Evolutionary conservation across 2,797 vertebrate genomes (phyloP).

Genomic region (Aselliscus stoliczkanus): DNA sequence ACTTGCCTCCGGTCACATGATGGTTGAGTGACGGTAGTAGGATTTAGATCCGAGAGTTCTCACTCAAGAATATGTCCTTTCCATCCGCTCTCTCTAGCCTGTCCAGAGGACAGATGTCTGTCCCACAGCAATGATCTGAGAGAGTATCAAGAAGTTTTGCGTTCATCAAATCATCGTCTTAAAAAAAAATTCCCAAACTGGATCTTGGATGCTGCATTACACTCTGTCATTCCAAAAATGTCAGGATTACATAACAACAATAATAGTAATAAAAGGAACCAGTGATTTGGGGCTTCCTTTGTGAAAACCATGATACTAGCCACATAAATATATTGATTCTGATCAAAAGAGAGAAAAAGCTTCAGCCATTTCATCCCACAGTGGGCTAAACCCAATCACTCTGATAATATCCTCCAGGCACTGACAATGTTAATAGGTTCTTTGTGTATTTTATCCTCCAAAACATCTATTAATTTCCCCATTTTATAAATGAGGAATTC

Average conservation of each 20-base stretch:
- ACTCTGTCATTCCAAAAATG: neutral
- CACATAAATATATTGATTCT: neutral
- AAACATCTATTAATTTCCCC: neutral
- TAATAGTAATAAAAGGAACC: neutral
- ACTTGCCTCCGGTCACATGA: neutral
- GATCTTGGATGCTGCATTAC: neutral
- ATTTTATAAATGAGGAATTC: neutral
- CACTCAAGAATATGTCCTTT: neutral
- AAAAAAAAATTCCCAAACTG: neutral
- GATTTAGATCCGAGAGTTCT: neutral
- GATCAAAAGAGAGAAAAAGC: neutral
- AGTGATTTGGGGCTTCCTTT: neutral
- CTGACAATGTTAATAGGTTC: neutral
- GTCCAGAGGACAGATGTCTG: neutral
- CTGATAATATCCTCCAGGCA: neutral
- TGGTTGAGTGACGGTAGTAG: neutral
- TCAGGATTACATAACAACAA: neutral
- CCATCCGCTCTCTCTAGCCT: neutral
- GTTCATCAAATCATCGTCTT: neutral
- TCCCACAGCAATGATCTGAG: neutral
- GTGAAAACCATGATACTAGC: neutral
- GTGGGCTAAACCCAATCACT: neutral
- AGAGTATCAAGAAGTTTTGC: neutral
- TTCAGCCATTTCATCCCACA: neutral
- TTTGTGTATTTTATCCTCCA: neutral